phyloP scores from a whole-genome alignment of 2,113 vertebrate genomes.

The Seriola quinqueradiata region DNA sequence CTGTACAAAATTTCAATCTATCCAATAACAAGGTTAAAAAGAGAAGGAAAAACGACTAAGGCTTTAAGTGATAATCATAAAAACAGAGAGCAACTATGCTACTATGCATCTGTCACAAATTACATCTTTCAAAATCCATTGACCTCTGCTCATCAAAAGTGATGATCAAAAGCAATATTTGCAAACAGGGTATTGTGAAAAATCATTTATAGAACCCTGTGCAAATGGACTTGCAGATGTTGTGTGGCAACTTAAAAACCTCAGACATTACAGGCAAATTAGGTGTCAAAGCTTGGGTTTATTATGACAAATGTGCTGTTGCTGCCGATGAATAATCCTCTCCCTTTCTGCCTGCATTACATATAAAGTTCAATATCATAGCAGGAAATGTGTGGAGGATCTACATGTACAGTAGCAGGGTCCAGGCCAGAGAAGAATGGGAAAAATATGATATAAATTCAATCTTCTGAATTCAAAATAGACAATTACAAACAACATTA shows the following conservation, averaged over 20 bases:
- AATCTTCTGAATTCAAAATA: too few relatives aligned
- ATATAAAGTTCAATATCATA: too few relatives aligned
- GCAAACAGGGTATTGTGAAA: not conserved
- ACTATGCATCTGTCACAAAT: not conserved
- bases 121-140: not conserved
- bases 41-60: too few relatives aligned
- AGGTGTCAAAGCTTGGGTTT: not conserved
- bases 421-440: too few relatives aligned
- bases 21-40: not conserved
- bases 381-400: too few relatives aligned
- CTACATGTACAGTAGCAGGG: too few relatives aligned
- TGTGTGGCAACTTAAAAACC: not conserved
- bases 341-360: too few relatives aligned
- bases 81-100: too few relatives aligned
- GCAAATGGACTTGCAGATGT: not conserved
- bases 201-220: not conserved
- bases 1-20: not conserved
- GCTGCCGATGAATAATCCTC: not conserved
- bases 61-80: too few relatives aligned
- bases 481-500: too few relatives aligned
- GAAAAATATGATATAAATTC: too few relatives aligned
- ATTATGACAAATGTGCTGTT: constrained; percentile 1
- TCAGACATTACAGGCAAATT: not conserved
- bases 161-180: constrained; percentile 26
- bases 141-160: constrained; percentile 1